Evolutionary conservation across 2,888 invertebrate genomes (phyloP).

Genomic region (Molorchus minor): DNA sequence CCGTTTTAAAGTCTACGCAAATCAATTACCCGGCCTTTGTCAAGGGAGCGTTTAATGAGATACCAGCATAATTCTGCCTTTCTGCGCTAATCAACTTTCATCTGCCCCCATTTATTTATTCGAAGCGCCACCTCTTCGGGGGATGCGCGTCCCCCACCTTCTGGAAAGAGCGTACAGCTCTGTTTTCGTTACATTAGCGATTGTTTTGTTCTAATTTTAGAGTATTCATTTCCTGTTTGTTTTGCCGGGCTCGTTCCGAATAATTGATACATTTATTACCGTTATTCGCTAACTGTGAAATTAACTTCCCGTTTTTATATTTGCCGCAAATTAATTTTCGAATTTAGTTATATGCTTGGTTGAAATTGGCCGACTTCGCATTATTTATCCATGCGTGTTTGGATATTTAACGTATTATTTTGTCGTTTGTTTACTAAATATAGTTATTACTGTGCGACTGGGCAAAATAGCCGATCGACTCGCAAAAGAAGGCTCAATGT

Average conservation of each 20-base stretch:
- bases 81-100: slow-evolving; percentile 18
- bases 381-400: slow-evolving; percentile 1
- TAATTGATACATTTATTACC: slow-evolving; percentile 56
- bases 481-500: not conserved
- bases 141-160: not conserved
- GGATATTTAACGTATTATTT: slow-evolving; percentile 10
- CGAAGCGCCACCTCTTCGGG: not conserved
- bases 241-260: slow-evolving; percentile 44
- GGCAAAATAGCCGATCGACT: not conserved
- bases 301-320: slow-evolving; percentile 53
- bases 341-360: slow-evolving; percentile 37
- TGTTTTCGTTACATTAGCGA: slow-evolving; percentile 31
- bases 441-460: not conserved
- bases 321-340: slow-evolving; percentile 53
- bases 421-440: not conserved
- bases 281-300: slow-evolving; percentile 55
- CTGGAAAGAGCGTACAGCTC: not conserved
- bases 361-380: slow-evolving; percentile 20
- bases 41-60: slow-evolving; percentile 11
- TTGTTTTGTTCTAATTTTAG: slow-evolving; percentile 40
- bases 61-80: slow-evolving; percentile 14
- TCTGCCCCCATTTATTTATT: slow-evolving; percentile 11
- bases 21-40: not conserved
- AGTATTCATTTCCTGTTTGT: slow-evolving; percentile 44
- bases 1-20: not conserved